Base-by-base conservation (phyloP, 2,888 invertebrate species). In the Chrysodeixis includens region DNA sequence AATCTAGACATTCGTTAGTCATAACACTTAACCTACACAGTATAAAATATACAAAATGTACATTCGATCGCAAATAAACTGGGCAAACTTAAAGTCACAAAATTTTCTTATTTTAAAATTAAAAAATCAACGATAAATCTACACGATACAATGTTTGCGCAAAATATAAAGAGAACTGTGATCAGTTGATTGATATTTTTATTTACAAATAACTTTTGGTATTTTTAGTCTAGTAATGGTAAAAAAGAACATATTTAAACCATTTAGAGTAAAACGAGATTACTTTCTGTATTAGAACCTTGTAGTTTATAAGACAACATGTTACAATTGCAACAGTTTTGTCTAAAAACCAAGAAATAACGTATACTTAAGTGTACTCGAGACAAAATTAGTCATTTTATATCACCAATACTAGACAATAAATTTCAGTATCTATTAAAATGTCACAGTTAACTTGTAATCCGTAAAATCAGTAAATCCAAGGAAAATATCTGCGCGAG, bases 41-140 rank as follows among this genome's bases (percentile, higher is more conserved):
- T 83, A 81, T 77, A 83, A 84, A 86, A 86, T 83, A 84, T 86
- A 86, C 87, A 86, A 83, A 85, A 84, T 86, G 79, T 86, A 86
- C 85, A 86, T 82, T 76, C 66, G 68, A 76, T 76, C 70, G 70
- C 69, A 78, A 79, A 84, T 66, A 69, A 70, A 63, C 69, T 60
- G 76, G 68, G 65, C 69, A 57, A 79, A 81, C 69, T 59, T 75
- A 78, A 71, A 74, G 63, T 59, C 68, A 63, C 62, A 69, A 70
- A 69, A 72, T 70, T 60, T 62, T 67, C 76, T 76, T 78, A 78
- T n/a, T 59, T 62, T 68, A 54, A 58, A 73, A 64, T 40, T 44
- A 60, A 70, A 74, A 76, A 75, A 71, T 51, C 62, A 73, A 81
- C 61, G 53, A 67, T 75, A 74, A 69, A 63, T 66, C 56, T 79